These are phyloP conservation scores for Notodonta ziczac DNA, from an alignment of 2,888 invertebrate species.

Conservation along the genomic window DNA sequence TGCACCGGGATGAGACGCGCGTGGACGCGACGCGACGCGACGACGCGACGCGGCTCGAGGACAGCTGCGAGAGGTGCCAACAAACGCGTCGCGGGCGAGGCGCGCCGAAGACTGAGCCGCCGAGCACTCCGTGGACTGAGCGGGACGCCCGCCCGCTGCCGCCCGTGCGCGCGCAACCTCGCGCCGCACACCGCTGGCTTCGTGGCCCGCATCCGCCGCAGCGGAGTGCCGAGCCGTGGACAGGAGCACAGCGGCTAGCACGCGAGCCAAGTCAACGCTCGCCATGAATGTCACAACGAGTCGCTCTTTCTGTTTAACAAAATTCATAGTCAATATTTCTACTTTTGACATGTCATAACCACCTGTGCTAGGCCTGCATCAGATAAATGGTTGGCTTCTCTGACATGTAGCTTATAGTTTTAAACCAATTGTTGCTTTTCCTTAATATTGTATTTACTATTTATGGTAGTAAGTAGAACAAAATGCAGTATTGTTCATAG, in stretches of 20 bases:
- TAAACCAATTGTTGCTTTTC: too few species aligned
- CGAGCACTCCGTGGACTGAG: not conserved
- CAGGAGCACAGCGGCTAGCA: not conserved
- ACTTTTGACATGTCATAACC: too few species aligned
- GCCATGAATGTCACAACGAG: too few species aligned
- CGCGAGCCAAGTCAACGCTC: too few species aligned
- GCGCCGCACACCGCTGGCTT: not conserved
- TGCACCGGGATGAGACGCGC: not conserved
- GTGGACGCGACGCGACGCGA: not conserved
- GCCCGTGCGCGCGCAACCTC: not conserved
- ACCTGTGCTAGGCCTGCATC: too few species aligned
- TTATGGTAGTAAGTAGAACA: too few species aligned
- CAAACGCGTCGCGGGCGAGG: not conserved
- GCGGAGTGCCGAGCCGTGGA: not conserved
- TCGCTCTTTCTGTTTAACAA: too few species aligned
- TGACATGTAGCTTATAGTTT: too few species aligned
- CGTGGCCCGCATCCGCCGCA: not conserved
- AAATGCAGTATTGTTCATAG: too few species aligned
- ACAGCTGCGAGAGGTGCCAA: not conserved
- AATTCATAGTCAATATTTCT: too few species aligned
- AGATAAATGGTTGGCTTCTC: too few species aligned
- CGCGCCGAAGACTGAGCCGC: not conserved
- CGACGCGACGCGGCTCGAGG: not conserved
- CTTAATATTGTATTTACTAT: too few species aligned
- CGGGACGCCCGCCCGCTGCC: constrained; percentile 8